Evolutionary conservation across 2,113 vertebrate species (phyloP).

Genomic region (Rhinolophus sinicus): DNA sequence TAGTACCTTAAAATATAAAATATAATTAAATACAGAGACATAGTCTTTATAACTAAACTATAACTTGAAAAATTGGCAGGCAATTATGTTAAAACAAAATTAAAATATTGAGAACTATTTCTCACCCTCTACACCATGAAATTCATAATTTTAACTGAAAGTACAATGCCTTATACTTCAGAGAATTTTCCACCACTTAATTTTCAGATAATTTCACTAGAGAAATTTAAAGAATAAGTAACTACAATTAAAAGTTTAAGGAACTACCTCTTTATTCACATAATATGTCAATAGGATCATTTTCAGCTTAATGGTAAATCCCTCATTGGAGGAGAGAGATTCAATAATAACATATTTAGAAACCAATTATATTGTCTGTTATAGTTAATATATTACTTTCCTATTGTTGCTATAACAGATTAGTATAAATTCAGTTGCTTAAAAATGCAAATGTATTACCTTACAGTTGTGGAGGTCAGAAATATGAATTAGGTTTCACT

Average conservation of each 20-base stretch:
- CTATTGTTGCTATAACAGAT: neutral
- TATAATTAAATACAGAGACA: constrained; percentile 46
- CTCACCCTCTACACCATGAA: neutral
- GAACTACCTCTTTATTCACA: neutral
- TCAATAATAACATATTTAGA: neutral
- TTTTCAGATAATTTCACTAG: neutral
- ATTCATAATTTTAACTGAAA: constrained; percentile 47
- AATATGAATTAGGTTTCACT: neutral
- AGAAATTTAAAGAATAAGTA: neutral
- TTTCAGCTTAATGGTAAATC: neutral
- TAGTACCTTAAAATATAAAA: constrained; percentile 50
- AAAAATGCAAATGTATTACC: neutral
- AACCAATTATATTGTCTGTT: neutral
- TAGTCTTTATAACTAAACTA: constrained; percentile 48
- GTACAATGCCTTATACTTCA: neutral
- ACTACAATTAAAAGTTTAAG: constrained; percentile 4
- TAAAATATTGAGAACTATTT: constrained; percentile 31
- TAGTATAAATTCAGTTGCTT: neutral
- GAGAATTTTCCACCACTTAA: neutral
- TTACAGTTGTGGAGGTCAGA: neutral
- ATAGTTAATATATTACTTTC: neutral
- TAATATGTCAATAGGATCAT: neutral
- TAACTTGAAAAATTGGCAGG: constrained; percentile 35
- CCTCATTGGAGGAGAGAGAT: neutral
- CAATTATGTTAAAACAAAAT: constrained; percentile 52